These are phyloP conservation scores for Pristionchus japonicus DNA, from an alignment of 2,888 invertebrate genomes.

Conservation along the genomic window DNA sequence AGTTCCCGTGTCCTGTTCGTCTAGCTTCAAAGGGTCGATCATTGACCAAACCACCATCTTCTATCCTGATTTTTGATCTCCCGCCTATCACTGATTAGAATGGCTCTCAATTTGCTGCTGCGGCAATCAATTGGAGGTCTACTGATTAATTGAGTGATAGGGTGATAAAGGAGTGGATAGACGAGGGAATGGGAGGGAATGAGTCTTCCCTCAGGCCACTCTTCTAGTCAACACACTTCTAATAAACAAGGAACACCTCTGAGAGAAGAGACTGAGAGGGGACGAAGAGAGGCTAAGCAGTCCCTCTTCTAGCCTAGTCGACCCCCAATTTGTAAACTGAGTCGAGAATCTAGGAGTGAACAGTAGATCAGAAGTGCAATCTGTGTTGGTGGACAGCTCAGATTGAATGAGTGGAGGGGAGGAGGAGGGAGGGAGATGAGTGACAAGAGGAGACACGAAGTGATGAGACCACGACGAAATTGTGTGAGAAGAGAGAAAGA, in stretches of 20 bases:
- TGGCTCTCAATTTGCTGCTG: background rate
- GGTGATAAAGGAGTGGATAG: conserved; percentile 12
- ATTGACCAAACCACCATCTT: background rate
- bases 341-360: background rate
- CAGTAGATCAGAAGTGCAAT: background rate
- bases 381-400: background rate
- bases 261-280: background rate
- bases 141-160: conserved; percentile 12
- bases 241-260: conserved; percentile 41
- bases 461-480: background rate
- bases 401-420: conserved; percentile 17
- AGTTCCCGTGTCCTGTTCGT: background rate
- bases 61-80: background rate
- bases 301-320: background rate
- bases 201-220: conserved; percentile 23
- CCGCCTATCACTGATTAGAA: background rate
- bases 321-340: conserved; percentile 35
- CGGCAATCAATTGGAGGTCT: background rate
- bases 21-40: background rate
- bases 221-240: conserved; percentile 41
- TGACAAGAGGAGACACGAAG: conserved; percentile 1
- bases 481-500: conserved; percentile 1
- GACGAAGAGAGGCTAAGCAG: background rate
- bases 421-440: background rate
- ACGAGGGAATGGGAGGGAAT: background rate